Evolutionary conservation across 1,140 invertebrate genomes (phyloP), one percentile per base, ranked within the genome.

Genomic region (Conus ventricosus): DNA sequence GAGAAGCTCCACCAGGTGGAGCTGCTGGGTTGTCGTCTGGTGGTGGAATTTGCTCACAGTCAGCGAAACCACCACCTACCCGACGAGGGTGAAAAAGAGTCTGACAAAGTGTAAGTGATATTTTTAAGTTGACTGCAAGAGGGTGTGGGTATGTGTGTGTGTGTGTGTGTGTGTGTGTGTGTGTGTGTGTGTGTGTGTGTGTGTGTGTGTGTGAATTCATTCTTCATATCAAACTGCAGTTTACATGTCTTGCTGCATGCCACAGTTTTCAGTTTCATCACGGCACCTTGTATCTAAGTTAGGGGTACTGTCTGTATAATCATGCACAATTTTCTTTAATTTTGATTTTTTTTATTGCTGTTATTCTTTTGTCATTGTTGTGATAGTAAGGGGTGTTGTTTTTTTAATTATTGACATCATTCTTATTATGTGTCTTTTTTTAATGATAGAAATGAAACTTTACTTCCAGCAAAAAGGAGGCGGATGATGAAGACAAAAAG

Each of bases 1-100:
- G 93, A 96, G 60, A 95, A 96, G 88, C 93, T 97, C 7, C 97
- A 97, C 94, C 97, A 97, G 93, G 93, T 97, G 55, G 95, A 96
- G 89, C 91, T 97, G 20, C 94, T 96, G 75, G 97, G 96, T 27
- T 95, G 94, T 71, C 94, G 95, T 88, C 93, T 97, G 7, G 96
- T 96, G 51, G 96, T 97, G 25, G 97, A 97, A 94, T 97, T 96
- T 95, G 96, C 96, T 7, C 80, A 23, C 80, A 54, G 51, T 81
- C 80, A 51, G 8, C 25, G 75, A 13, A 53, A 17, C 23, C 84
- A 75, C 5, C 63, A 85, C 63, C 53, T 85, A 53, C 84, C 84
- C 51, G 7, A 60, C 5, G 27, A 39, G 13, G 75, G 27, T 23
- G 63, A 85, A 10, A 57, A n/a, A 53, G 63, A 71, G 67, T 39